These are phyloP conservation scores for Monopterus albus DNA, from an alignment of 2,113 vertebrate genomes.

Conservation along the genomic window DNA sequence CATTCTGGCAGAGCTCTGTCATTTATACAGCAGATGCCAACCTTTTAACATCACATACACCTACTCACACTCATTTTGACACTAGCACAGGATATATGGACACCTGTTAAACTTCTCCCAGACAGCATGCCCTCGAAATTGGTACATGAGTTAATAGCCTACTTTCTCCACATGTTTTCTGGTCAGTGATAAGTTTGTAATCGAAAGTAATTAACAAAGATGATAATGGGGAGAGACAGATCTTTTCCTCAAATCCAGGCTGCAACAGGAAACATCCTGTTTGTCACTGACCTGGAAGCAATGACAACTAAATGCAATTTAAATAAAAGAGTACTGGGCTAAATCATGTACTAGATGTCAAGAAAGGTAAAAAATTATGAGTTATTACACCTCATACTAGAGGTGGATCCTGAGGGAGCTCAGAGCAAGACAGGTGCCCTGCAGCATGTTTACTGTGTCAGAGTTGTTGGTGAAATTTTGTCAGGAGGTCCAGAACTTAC, in stretches of 20 bases:
- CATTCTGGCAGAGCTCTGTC: slow-evolving; percentile 11
- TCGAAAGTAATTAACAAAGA: no score
- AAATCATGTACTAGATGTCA: background rate
- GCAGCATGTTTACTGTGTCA: slow-evolving; percentile 4
- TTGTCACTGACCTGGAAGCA: no score
- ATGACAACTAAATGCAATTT: background rate
- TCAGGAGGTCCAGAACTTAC: background rate
- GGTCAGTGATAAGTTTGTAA: no score
- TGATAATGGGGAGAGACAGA: no score
- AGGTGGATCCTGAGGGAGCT: background rate
- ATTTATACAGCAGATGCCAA: slow-evolving; percentile 6
- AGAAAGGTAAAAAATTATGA: no score
- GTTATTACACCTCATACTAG: no score
- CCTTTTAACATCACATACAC: slow-evolving; percentile 27
- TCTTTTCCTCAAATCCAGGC: no score
- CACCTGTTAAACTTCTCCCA: no score
- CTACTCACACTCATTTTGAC: slow-evolving; percentile 9
- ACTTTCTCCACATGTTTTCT: no score
- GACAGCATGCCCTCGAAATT: no score
- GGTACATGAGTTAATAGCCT: no score
- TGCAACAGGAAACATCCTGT: no score
- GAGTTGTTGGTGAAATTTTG: background rate
- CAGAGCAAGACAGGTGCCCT: background rate
- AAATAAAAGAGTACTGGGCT: background rate
- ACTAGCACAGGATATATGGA: slow-evolving; percentile 7